Percentiles rank a stretch among this genome's conserved stretches.
phyloP scores from a whole-genome alignment of 2,888 invertebrate genomes.

The Diachrysia chrysitis region DNA sequence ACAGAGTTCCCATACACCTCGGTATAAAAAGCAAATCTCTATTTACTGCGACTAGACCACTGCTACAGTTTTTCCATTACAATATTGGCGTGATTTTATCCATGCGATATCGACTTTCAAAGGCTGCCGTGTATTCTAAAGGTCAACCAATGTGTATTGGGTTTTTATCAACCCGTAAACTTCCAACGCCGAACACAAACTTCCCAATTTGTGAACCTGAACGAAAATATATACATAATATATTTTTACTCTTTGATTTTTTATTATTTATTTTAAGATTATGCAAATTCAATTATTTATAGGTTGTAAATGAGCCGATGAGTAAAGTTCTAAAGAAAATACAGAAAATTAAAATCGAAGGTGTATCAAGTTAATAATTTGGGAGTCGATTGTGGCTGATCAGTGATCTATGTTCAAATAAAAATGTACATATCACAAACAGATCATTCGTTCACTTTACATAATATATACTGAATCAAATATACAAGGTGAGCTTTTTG shows the following conservation, averaged over 20 bases:
- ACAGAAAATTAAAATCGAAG: no score
- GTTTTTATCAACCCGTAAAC: slow-evolving; percentile 4
- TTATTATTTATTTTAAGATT: no score
- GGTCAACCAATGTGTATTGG: slow-evolving; percentile 2
- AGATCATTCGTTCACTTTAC: background rate
- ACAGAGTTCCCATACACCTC: background rate
- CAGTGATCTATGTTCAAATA: no score
- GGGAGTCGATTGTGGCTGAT: no score
- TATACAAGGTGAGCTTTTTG: background rate
- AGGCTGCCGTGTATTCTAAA: slow-evolving; percentile 4
- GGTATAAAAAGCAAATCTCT: background rate
- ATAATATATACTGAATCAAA: background rate
- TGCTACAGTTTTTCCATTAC: background rate
- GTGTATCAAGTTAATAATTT: no score
- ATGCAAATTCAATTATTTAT: no score
- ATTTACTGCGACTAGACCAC: background rate
- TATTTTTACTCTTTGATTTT: background rate
- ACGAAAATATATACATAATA: background rate
- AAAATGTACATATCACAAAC: no score
- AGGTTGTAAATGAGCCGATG: no score
- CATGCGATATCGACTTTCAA: slow-evolving; percentile 4
- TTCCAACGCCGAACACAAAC: slow-evolving; percentile 4
- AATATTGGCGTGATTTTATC: background rate
- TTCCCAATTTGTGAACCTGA: slow-evolving; percentile 4
- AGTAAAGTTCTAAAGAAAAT: no score